Base-by-base conservation (phyloP, 2,888 invertebrate species). In the Punctoribates punctum region DNA sequence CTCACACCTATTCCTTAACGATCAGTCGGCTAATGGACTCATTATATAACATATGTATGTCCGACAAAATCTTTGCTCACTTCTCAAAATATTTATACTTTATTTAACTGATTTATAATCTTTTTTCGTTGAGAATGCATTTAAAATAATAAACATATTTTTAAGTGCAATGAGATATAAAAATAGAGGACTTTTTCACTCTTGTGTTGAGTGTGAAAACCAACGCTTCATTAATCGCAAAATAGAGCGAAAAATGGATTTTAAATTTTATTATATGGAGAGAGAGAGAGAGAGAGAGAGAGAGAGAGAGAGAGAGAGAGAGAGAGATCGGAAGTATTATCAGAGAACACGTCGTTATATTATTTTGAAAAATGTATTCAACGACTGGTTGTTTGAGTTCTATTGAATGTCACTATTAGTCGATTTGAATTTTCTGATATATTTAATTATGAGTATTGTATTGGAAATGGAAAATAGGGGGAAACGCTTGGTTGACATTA, bases 131-230 rank as follows among this genome's bases (percentile, higher is more conserved):
- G 11, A 48, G 13, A 48, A 62, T 29, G 29, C 27, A 25, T 29
- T 62, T 29, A 29, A 15, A 62, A 62, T 62, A 29, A 62, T 62
- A 62, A 62, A 62, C 62, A 62, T 34, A 27, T 62, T 62, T 62
- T 27, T 15, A 29, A 29, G 27, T 23, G 62, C 34, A 34, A 62
- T 54, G 54, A 54, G n/a, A 54, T 54, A 15, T 62, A 62, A 62
- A 62, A 27, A 29, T 62, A 29, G 34, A 20, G 15, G 15, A 62
- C 4, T 34, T 60, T 60, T 62, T 34, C n/a, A n/a, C n/a, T n/a
- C n/a, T n/a, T n/a, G 34, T 62, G 48, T 54, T 54, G 54, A 54
- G 62, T 62, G 29, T n/a, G n/a, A n/a, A 62, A 62, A 62, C 8
- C 6, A 62, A 29, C 34, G 62, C 27, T 62, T 62, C 62, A 62